These are phyloP conservation scores for Mobula birostris DNA, from an alignment of 2,113 vertebrate species.

Conservation along the genomic window DNA sequence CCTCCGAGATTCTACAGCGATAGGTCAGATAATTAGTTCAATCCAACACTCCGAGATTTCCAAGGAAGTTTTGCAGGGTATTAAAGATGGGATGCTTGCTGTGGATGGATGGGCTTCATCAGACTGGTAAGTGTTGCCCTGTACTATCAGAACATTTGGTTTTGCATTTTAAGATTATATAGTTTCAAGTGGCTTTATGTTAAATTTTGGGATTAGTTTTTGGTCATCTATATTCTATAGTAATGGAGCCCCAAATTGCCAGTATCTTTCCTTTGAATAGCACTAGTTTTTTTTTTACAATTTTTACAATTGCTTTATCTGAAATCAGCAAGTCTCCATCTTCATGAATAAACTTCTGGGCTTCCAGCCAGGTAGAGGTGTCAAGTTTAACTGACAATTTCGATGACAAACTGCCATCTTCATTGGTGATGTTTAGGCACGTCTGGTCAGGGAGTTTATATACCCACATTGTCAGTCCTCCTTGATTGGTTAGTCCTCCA, in stretches of 20 bases:
- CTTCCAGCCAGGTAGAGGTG: no score
- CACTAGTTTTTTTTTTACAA: background rate
- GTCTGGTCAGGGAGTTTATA: no score
- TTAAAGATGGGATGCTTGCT: constrained; percentile 72
- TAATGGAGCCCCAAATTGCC: background rate
- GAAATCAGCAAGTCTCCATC: background rate
- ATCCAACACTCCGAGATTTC: constrained; percentile 78
- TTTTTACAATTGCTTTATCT: background rate
- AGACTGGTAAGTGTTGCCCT: constrained; percentile 71
- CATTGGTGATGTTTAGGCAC: no score
- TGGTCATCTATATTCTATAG: background rate
- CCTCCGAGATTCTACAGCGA: constrained; percentile 75
- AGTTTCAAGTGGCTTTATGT: no score
- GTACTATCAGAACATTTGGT: background rate
- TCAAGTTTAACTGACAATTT: no score
- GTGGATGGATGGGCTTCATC: constrained; percentile 81
- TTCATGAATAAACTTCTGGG: background rate
- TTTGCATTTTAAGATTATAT: background rate
- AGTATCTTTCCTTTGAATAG: background rate
- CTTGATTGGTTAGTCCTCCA: no score
- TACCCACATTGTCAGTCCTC: no score
- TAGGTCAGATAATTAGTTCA: constrained; percentile 78
- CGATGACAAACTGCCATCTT: no score
- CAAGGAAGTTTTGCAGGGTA: constrained; percentile 73
- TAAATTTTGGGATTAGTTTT: no score